A percentile compares a stretch with the other conserved stretches of the same genome.
Conservation (phyloP, 37 sponge, comb jelly and placozoan species). For the Petrosia ficiformis region DNA sequence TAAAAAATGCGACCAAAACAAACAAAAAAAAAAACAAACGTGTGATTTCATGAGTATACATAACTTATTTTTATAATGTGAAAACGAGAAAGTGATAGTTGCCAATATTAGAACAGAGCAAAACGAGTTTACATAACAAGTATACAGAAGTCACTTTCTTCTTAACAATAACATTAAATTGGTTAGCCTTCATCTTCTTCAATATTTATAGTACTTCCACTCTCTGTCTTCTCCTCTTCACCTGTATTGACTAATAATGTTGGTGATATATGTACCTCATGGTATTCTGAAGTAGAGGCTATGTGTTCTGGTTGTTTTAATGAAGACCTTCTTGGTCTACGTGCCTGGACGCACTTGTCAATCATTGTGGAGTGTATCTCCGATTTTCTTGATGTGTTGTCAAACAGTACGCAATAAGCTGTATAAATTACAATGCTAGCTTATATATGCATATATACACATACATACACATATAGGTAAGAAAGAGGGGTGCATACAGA, state of each 20-base stretch:
- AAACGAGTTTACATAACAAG: too few species aligned
- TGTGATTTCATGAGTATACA: too few species aligned
- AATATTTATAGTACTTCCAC: neutral
- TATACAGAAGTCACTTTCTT: too few species aligned
- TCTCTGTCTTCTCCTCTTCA: neutral
- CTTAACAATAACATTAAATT: neutral
- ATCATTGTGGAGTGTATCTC: constrained; percentile 59
- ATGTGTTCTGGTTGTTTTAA: neutral
- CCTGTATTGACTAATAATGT: neutral
- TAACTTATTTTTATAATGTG: too few species aligned
- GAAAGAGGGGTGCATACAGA: too few species aligned
- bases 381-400: constrained; percentile 22
- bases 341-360: constrained; percentile 60
- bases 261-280: neutral
- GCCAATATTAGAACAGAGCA: too few species aligned
- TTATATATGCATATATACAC: too few species aligned
- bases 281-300: neutral
- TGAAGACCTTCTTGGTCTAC: constrained; percentile 18
- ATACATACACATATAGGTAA: too few species aligned
- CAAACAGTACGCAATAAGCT: constrained; percentile 48
- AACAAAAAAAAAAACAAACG: too few species aligned
- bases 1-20: too few species aligned
- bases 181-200: neutral
- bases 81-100: too few species aligned
- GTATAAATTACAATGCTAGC: too few species aligned